Conservation (phyloP, 2,888 invertebrate species). For the Aphidius colemani region DNA sequence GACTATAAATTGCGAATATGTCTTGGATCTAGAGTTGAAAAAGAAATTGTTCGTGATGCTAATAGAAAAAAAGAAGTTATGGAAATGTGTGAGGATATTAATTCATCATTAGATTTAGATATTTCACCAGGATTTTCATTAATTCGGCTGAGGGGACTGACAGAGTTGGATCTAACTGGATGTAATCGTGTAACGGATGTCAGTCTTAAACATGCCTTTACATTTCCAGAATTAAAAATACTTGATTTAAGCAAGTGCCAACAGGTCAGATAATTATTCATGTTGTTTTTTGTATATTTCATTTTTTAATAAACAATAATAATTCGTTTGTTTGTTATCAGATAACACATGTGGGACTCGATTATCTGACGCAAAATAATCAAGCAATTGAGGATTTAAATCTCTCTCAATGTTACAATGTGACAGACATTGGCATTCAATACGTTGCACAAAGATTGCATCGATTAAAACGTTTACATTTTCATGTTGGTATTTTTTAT, state of each 20-base stretch:
- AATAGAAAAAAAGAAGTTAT: constrained; percentile 68
- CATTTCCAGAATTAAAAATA: constrained; percentile 68
- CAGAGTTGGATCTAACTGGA: constrained; percentile 68
- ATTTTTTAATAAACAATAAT: background rate
- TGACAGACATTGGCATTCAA: constrained; percentile 69
- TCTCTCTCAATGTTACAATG: constrained; percentile 70
- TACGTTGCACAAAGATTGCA: constrained; percentile 60
- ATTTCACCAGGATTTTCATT: constrained; percentile 40
- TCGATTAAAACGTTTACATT: constrained; percentile 65
- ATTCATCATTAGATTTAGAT: constrained; percentile 36
- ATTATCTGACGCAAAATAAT: constrained; percentile 68
- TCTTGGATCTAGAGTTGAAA: constrained; percentile 70
- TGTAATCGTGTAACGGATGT: constrained; percentile 76
- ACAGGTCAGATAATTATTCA: constrained; percentile 50
- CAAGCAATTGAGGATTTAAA: constrained; percentile 73
- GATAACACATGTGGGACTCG: constrained; percentile 70
- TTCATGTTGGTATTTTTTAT: constrained; percentile 61
- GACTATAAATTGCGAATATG: constrained; percentile 60
- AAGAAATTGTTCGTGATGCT: constrained; percentile 72
- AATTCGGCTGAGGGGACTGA: constrained; percentile 60
- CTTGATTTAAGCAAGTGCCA: constrained; percentile 72
- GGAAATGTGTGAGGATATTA: constrained; percentile 66
- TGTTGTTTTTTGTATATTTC: background rate
- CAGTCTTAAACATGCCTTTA: constrained; percentile 71
- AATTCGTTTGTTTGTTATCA: constrained; percentile 42